Evolutionary conservation across 2,888 invertebrate species (phyloP).

Genomic region (Lordiphosa andalusiaca): DNA sequence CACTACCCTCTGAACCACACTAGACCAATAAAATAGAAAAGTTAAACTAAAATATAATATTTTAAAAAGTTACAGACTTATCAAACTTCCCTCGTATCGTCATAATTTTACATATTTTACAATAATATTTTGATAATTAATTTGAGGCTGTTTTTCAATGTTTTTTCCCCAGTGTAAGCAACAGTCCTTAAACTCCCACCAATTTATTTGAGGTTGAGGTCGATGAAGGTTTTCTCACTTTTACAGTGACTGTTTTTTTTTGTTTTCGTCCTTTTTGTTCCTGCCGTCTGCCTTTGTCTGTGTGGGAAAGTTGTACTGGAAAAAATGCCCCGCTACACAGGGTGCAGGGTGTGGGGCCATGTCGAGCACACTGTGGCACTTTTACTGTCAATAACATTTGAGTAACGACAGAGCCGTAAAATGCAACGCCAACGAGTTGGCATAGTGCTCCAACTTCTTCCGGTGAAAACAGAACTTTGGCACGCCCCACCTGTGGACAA

Average conservation of each 20-base stretch:
- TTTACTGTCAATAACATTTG: slow-evolving; percentile 48
- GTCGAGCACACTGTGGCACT: slow-evolving; percentile 25
- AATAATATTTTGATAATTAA: too few species aligned
- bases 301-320: background rate
- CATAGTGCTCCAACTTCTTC: background rate
- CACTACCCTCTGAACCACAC: too few species aligned
- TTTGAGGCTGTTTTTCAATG: background rate
- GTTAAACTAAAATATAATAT: too few species aligned
- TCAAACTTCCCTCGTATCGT: too few species aligned
- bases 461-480: slow-evolving; percentile 25
- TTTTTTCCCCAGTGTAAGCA: background rate
- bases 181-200: background rate
- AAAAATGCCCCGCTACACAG: background rate
- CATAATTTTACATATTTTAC: too few species aligned
- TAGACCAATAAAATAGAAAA: too few species aligned
- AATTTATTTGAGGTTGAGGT: slow-evolving; percentile 22
- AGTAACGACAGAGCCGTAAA: slow-evolving; percentile 47
- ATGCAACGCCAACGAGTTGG: slow-evolving; percentile 13
- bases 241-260: slow-evolving; percentile 1
- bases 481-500: slow-evolving; percentile 40
- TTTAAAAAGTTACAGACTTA: too few species aligned
- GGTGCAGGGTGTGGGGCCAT: background rate
- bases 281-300: background rate
- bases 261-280: too few species aligned
- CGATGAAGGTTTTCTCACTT: background rate